Percentiles rank a stretch among this genome's conserved stretches.
These are phyloP conservation scores for Tyria jacobaeae DNA, from an alignment of 2,888 invertebrate species.

Conservation along the genomic window DNA sequence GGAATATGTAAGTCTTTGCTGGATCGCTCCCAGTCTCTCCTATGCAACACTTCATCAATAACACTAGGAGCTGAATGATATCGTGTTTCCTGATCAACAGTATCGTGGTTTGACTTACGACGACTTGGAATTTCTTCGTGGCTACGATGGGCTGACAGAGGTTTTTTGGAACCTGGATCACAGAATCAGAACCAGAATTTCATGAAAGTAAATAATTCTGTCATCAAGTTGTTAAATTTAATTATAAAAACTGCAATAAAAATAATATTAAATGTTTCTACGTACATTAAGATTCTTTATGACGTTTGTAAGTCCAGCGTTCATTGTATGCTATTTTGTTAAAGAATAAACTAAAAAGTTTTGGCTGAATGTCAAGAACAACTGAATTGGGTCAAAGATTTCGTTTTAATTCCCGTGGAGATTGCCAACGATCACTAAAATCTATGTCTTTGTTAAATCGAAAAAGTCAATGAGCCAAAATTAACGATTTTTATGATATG, in stretches of 20 bases:
- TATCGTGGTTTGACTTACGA: conserved; percentile 63
- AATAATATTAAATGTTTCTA: no score
- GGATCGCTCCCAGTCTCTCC: conserved; percentile 80
- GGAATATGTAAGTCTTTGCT: conserved; percentile 75
- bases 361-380: conserved; percentile 31
- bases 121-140: conserved; percentile 74
- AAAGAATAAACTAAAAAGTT: not conserved
- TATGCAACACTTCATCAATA: conserved; percentile 75
- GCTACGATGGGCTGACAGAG: conserved; percentile 72
- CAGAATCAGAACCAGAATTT: not conserved
- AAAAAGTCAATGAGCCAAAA: not conserved
- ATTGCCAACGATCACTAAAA: conserved; percentile 9
- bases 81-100: conserved; percentile 57
- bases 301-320: no score
- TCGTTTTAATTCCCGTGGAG: conserved; percentile 10
- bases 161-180: conserved; percentile 64
- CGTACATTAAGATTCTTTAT: no score
- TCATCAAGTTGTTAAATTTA: no score
- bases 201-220: not conserved
- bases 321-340: no score
- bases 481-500: no score
- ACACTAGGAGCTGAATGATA: conserved; percentile 81
- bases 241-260: no score
- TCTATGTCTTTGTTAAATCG: not conserved
- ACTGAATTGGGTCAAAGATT: conserved; percentile 27